Evolutionary conservation across 2,888 invertebrate genomes (phyloP).

Genomic region (Polyommatus icarus): DNA sequence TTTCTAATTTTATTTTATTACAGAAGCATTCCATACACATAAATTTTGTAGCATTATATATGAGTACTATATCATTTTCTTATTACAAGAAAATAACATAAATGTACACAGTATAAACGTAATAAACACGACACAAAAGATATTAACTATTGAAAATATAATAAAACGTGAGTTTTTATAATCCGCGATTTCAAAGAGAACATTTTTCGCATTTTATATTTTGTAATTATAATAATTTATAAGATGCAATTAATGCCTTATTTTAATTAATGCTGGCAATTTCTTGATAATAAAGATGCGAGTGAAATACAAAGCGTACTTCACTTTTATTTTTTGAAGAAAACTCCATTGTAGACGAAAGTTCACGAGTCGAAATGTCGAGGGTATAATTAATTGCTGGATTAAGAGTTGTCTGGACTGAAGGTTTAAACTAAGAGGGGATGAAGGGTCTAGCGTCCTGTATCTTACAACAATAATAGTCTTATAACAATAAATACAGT

Average conservation of each 20-base stretch:
- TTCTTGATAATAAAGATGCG: conserved; percentile 3
- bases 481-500: neutral
- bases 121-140: conserved; percentile 29
- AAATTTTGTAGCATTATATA: conserved; percentile 4
- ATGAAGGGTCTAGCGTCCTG: neutral
- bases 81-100: conserved; percentile 23
- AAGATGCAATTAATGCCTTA: neutral
- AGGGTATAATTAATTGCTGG: neutral
- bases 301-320: neutral
- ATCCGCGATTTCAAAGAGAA: conserved; percentile 25
- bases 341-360: neutral
- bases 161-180: conserved; percentile 14
- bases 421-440: neutral
- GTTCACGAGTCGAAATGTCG: neutral
- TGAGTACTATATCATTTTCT: conserved; percentile 9
- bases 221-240: conserved; percentile 27
- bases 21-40: neutral
- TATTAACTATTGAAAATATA: conserved; percentile 27
- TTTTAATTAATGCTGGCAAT: neutral
- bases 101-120: conserved; percentile 24
- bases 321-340: neutral
- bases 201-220: neutral
- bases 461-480: neutral
- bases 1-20: neutral
- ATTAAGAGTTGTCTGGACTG: conserved; percentile 5